These are phyloP conservation scores for Corythoichthys haematopterus DNA, from an alignment of 2,113 vertebrate species.

Conservation along the genomic window DNA sequence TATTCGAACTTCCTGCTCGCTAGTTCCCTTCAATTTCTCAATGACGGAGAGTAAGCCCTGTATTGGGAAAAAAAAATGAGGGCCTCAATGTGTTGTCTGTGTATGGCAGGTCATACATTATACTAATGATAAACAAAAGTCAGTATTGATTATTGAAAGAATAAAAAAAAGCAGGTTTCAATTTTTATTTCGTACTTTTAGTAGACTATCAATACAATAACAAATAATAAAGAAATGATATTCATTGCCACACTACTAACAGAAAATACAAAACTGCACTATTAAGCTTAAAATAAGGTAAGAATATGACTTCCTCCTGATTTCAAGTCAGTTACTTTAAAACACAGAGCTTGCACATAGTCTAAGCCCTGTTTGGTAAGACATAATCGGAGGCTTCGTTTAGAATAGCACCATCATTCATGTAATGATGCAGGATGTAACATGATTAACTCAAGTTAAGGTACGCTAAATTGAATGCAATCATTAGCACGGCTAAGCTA, in stretches of 20 bases:
- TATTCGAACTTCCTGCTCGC: slow-evolving; percentile 79
- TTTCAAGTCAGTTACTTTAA: slow-evolving; percentile 25
- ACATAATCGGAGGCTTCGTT: slow-evolving; percentile 35
- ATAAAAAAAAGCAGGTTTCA: not conserved
- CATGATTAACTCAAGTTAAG: slow-evolving; percentile 38
- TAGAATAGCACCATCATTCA: slow-evolving; percentile 41
- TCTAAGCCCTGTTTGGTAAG: slow-evolving; percentile 7
- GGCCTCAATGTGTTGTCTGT: not conserved
- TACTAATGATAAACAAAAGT: not conserved
- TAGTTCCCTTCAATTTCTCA: slow-evolving; percentile 77
- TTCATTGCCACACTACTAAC: not conserved
- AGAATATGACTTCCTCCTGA: slow-evolving; percentile 22
- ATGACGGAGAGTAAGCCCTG: slow-evolving; percentile 85
- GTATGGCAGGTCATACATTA: not conserved
- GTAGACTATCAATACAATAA: not conserved
- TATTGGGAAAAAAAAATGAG: not conserved
- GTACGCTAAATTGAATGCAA: slow-evolving; percentile 7
- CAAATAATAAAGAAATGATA: not conserved
- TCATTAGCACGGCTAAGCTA: not conserved
- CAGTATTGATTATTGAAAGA: not conserved
- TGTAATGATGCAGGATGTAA: slow-evolving; percentile 32
- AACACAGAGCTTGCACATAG: not conserved
- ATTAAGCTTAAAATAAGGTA: slow-evolving; percentile 1
- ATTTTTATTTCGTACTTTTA: not conserved
- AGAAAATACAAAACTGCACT: not conserved